A percentile compares a stretch with the other conserved stretches of the same genome.
Evolutionary conservation across 2,797 vertebrate species (phyloP).

Genomic region (Arremon aurantiirostris): DNA sequence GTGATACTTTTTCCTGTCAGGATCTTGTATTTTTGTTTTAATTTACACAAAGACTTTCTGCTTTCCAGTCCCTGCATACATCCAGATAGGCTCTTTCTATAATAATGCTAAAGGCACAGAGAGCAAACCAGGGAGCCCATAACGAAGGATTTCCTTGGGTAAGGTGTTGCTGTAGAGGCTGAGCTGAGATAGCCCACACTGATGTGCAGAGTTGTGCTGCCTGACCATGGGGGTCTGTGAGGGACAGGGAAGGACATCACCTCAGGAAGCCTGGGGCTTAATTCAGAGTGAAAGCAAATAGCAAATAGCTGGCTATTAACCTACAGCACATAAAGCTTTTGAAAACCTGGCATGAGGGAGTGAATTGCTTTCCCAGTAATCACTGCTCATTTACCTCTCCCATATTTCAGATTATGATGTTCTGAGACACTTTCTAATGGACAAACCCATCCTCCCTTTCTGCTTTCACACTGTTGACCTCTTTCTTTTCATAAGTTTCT

Average conservation of each 20-base stretch:
- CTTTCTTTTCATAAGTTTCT: background rate
- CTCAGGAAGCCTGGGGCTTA: background rate
- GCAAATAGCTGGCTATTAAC: conserved; percentile 38
- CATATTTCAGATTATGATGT: background rate
- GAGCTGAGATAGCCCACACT: background rate
- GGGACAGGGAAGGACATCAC: background rate
- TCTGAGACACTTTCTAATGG: background rate
- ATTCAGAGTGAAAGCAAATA: conserved; percentile 14
- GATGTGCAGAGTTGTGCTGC: background rate
- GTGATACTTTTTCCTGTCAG: rapidly evolving
- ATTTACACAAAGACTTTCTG: background rate
- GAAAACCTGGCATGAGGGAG: conserved; percentile 29
- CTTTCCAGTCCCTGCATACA: background rate
- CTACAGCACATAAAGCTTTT: background rate
- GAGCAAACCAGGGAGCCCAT: background rate
- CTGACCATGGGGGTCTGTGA: background rate
- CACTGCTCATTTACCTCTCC: conserved; percentile 31
- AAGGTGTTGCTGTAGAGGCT: background rate
- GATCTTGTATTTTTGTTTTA: background rate
- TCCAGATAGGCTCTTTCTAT: background rate
- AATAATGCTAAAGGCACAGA: background rate
- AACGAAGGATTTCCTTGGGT: background rate
- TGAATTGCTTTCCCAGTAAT: conserved; percentile 18
- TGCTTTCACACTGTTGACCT: background rate
- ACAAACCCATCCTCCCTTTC: background rate